Evolutionary conservation across 2,888 invertebrate genomes (phyloP).

Genomic region (Papilio elwesi): DNA sequence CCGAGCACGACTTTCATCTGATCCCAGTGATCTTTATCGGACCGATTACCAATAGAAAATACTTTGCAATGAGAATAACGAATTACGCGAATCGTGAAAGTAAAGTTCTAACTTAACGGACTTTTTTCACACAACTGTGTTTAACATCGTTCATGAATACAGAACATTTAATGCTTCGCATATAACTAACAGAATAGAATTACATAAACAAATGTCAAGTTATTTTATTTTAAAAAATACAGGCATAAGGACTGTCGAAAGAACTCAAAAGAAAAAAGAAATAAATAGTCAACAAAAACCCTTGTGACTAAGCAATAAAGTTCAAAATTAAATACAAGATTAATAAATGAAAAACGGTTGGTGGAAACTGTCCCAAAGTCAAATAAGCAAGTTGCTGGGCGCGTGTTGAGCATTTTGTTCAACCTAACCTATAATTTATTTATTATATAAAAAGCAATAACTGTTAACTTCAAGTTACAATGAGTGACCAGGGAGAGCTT

Average conservation of each 20-base stretch:
- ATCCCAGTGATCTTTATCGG: constrained; percentile 1
- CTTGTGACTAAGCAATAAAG: no score
- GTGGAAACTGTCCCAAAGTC: no score
- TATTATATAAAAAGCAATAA: no score
- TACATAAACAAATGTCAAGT: neutral
- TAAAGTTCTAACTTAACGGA: neutral
- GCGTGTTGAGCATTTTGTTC: no score
- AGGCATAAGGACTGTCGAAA: no score
- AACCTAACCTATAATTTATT: no score
- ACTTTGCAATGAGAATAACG: neutral
- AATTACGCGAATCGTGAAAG: neutral
- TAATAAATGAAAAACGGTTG: no score
- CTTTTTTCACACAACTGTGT: neutral
- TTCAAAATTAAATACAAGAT: no score
- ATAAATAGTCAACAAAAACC: neutral
- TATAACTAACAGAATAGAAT: neutral
- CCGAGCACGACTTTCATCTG: neutral
- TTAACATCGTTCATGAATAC: constrained; percentile 7
- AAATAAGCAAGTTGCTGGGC: no score
- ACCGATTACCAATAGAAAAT: neutral
- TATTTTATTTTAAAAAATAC: no score
- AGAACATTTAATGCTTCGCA: neutral
- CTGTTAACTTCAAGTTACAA: neutral
- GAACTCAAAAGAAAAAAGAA: no score
- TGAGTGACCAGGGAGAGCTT: constrained; percentile 1